Percentiles rank a stretch among this genome's conserved stretches.
phyloP scores from a whole-genome alignment of 2,797 vertebrate species.

The Aotus griseimembra region DNA sequence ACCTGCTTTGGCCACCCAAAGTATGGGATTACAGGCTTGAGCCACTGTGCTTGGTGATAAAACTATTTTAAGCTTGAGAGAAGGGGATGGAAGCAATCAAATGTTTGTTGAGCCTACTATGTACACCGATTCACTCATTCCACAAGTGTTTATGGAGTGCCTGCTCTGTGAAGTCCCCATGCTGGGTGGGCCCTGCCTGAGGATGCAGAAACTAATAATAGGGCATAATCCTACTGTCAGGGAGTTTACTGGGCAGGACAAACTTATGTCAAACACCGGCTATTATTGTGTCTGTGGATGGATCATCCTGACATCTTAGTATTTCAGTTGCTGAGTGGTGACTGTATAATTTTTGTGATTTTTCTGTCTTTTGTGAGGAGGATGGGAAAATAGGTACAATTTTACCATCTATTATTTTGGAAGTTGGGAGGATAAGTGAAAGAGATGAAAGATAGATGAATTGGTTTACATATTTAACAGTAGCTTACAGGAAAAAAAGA shows the following conservation, averaged over 20 bases:
- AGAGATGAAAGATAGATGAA: conserved; percentile 10
- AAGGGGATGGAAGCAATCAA: background rate
- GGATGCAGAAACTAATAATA: background rate
- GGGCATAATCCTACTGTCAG: background rate
- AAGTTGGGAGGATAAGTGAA: conserved; percentile 2
- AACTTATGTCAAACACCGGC: background rate
- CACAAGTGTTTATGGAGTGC: background rate
- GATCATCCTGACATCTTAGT: background rate
- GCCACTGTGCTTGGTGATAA: background rate
- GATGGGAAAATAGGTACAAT: background rate
- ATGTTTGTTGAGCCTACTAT: background rate
- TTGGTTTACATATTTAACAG: background rate
- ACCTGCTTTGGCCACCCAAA: background rate
- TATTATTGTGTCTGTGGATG: background rate
- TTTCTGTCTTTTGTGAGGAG: background rate
- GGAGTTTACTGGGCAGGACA: background rate
- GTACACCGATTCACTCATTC: background rate
- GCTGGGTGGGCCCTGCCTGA: background rate
- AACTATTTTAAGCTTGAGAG: background rate
- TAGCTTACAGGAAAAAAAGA: background rate
- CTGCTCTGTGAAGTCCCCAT: background rate
- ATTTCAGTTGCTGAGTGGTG: background rate
- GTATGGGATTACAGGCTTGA: background rate
- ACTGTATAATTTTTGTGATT: background rate
- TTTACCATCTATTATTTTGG: background rate